phyloP scores from a whole-genome alignment of 1,140 invertebrate species.

The Zophobas morio region DNA sequence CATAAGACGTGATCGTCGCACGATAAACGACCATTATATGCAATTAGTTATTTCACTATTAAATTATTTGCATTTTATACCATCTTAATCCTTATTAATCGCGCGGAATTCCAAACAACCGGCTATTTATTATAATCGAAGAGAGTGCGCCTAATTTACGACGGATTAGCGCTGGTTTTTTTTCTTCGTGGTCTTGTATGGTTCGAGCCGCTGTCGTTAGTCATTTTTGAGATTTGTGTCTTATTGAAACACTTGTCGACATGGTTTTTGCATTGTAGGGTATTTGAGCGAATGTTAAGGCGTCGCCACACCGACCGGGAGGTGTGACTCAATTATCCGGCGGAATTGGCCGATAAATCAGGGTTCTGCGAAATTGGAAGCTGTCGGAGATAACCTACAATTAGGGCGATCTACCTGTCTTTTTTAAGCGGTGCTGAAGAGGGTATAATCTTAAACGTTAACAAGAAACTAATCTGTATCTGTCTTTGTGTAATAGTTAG shows the following conservation, averaged over 20 bases:
- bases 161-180: conserved; percentile 1
- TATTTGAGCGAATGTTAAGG: not conserved
- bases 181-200: not conserved
- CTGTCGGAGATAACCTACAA: conserved; percentile 1
- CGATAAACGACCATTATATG: not conserved
- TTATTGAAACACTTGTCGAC: not conserved
- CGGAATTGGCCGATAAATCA: conserved; percentile 5
- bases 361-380: not conserved
- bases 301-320: not conserved
- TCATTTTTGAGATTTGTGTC: too few relatives aligned
- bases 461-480: too few relatives aligned
- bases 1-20: not conserved
- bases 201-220: not conserved
- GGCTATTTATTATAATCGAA: conserved; percentile 5
- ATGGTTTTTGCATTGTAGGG: not conserved
- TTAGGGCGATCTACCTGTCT: not conserved
- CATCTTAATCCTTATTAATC: not conserved
- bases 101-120: conserved; percentile 8
- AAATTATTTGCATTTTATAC: conserved; percentile 5
- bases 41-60: conserved; percentile 7
- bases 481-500: too few relatives aligned
- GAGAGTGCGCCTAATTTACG: not conserved
- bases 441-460: too few relatives aligned
- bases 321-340: conserved; percentile 34
- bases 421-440: too few relatives aligned